A percentile compares a stretch with the other conserved stretches of the same genome.
Evolutionary conservation across 1,140 invertebrate genomes (phyloP).

Genomic region (Lepidotrigona ventralis): DNA sequence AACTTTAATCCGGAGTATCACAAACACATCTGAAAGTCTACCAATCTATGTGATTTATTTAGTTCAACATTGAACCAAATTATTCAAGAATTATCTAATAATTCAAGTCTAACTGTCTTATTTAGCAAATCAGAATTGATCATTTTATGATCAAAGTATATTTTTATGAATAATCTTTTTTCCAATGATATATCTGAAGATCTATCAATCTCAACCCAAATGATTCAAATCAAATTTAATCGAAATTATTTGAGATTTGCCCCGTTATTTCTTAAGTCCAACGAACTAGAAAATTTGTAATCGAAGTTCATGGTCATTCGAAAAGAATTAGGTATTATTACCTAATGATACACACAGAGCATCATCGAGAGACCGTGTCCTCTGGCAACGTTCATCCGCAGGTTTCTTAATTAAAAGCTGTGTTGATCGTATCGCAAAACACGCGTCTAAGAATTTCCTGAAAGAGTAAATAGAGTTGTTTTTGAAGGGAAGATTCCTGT

Average conservation of each 20-base stretch:
- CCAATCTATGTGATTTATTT: neutral
- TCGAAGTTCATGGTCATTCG: too few species aligned
- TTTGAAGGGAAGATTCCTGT: neutral
- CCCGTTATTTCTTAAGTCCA: too few species aligned
- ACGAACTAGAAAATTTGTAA: too few species aligned
- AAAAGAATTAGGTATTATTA: too few species aligned
- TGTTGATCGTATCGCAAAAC: neutral
- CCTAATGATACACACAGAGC: too few species aligned
- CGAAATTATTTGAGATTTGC: too few species aligned
- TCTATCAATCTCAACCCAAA: too few species aligned
- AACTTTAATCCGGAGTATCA: neutral
- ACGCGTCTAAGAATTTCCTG: slow-evolving; percentile 21
- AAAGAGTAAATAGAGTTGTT: neutral
- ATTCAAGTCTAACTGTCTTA: neutral
- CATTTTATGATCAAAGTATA: neutral
- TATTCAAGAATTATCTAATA: neutral
- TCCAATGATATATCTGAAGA: too few species aligned
- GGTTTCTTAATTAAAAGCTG: slow-evolving; percentile 9
- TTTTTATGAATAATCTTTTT: too few species aligned
- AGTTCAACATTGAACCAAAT: neutral
- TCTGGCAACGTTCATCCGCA: neutral
- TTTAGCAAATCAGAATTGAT: neutral
- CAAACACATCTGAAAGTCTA: neutral
- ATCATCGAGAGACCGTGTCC: neutral
- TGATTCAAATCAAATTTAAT: too few species aligned